A percentile compares a stretch with the other conserved stretches of the same genome.
These are phyloP conservation scores for Neosilurus hyrtlii DNA, from an alignment of 2,797 vertebrate species.

Conservation along the genomic window DNA sequence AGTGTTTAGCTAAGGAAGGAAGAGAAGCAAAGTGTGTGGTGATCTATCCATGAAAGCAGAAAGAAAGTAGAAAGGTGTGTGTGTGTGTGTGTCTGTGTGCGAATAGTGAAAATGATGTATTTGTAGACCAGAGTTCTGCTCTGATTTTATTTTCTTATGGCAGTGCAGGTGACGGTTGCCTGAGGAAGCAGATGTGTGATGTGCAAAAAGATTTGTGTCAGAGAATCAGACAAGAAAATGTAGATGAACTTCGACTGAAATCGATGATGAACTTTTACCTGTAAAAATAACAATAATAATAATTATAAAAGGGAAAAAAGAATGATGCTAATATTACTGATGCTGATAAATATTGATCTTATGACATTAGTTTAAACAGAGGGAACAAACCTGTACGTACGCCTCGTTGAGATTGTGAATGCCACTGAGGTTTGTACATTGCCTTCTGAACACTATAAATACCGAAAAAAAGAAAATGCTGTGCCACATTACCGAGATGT, in stretches of 20 bases:
- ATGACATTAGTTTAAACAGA: constrained; percentile 94
- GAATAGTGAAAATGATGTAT: constrained; percentile 46
- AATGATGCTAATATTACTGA: constrained; percentile 16
- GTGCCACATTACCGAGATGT: constrained; percentile 39
- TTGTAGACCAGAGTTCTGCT: constrained; percentile 64
- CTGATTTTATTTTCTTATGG: constrained; percentile 70
- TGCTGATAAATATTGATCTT: constrained; percentile 81
- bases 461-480: constrained; percentile 74
- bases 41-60: constrained; percentile 34
- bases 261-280: constrained; percentile 78
- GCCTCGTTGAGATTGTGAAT: constrained; percentile 87
- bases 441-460: constrained; percentile 92
- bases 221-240: constrained; percentile 72
- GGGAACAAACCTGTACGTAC: constrained; percentile 82
- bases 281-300: constrained; percentile 72
- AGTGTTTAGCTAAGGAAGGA: constrained; percentile 85
- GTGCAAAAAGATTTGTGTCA: constrained; percentile 84
- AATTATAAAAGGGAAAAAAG: constrained; percentile 61
- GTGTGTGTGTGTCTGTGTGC: not conserved
- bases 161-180: constrained; percentile 77
- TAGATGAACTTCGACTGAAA: constrained; percentile 83
- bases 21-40: constrained; percentile 72
- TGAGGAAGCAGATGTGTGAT: constrained; percentile 82
- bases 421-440: constrained; percentile 95
- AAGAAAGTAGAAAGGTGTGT: constrained; percentile 67